Evolutionary conservation across 2,888 invertebrate species (phyloP).

Genomic region (Andricus quercusramuli): DNA sequence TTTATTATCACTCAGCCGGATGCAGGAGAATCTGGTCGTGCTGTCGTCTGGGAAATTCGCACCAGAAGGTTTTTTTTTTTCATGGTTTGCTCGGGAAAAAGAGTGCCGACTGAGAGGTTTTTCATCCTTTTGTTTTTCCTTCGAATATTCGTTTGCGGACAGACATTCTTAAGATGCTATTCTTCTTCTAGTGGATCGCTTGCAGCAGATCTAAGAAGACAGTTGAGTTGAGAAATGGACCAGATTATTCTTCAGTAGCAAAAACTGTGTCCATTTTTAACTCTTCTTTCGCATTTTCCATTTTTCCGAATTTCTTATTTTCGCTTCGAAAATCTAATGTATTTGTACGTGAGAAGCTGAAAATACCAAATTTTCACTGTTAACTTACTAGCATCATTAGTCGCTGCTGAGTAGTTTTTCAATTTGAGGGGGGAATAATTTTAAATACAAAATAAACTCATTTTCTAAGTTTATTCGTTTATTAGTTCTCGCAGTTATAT

Average conservation of each 20-base stretch:
- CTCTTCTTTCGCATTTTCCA: background rate
- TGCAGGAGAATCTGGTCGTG: slow-evolving; percentile 26
- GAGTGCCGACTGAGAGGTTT: slow-evolving; percentile 2
- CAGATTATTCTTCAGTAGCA: slow-evolving; percentile 22
- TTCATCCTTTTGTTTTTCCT: slow-evolving; percentile 15
- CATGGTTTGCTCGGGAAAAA: background rate
- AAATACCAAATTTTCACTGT: too few species aligned
- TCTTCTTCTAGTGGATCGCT: slow-evolving; percentile 17
- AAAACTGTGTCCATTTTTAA: slow-evolving; percentile 26
- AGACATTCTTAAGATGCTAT: slow-evolving; percentile 37
- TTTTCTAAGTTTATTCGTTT: too few species aligned
- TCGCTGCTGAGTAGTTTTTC: too few species aligned
- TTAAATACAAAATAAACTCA: too few species aligned
- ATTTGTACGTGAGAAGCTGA: too few species aligned
- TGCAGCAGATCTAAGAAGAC: background rate
- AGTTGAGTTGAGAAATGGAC: slow-evolving; percentile 31
- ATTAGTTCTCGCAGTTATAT: too few species aligned
- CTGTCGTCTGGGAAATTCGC: slow-evolving; percentile 21
- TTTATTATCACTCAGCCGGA: slow-evolving; percentile 38
- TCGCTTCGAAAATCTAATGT: background rate
- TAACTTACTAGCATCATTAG: too few species aligned
- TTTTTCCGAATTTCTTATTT: background rate
- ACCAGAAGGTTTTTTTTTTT: slow-evolving; percentile 9
- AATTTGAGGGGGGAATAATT: too few species aligned
- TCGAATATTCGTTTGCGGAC: slow-evolving; percentile 17